Percentiles rank a stretch among this genome's conserved stretches.
These are phyloP conservation scores for Hestina assimilis DNA, from an alignment of 1,140 invertebrate species.

Conservation along the genomic window DNA sequence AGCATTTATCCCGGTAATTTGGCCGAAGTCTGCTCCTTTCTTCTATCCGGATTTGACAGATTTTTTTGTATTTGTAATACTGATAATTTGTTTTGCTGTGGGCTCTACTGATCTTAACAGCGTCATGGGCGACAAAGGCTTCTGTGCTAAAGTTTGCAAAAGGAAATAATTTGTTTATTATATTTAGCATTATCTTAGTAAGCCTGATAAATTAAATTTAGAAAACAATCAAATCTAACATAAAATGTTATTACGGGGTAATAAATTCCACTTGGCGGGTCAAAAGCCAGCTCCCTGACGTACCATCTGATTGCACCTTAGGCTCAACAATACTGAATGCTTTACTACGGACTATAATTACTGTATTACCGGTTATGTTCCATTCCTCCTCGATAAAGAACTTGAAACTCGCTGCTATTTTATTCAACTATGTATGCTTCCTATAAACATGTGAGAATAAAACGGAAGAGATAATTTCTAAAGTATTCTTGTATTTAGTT, in stretches of 20 bases:
- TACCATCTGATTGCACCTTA: conserved; percentile 43
- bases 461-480: background rate
- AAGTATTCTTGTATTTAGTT: background rate
- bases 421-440: conserved; percentile 5
- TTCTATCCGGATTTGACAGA: no score
- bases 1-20: no score
- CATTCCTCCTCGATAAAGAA: conserved; percentile 17
- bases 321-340: conserved; percentile 38
- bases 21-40: no score
- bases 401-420: conserved; percentile 11
- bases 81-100: no score
- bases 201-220: conserved; percentile 14
- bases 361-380: conserved; percentile 39
- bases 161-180: background rate
- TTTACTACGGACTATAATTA: conserved; percentile 48
- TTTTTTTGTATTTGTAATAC: no score
- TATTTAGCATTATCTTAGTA: background rate
- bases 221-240: conserved; percentile 26
- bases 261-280: conserved; percentile 39
- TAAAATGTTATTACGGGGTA: conserved; percentile 30
- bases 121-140: no score
- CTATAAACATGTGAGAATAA: no score
- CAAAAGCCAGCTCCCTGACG: conserved; percentile 43
- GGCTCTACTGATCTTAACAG: no score
- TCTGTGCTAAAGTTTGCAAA: no score